Evolutionary conservation across 2,113 vertebrate species (phyloP).

Genomic region (Chinchilla lanigera): DNA sequence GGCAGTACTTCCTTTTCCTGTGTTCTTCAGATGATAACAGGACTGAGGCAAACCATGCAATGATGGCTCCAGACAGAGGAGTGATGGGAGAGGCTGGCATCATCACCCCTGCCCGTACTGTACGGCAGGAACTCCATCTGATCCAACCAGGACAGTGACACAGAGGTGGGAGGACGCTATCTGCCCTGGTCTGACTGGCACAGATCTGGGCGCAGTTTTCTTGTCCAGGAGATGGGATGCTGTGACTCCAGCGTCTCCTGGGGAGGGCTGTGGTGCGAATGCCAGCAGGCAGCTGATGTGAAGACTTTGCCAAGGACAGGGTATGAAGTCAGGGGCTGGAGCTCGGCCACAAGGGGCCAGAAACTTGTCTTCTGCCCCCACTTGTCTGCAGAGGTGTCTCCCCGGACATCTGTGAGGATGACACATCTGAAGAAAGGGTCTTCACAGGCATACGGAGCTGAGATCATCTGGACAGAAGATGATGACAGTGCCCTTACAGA

Average conservation of each 20-base stretch:
- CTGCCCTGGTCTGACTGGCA: background rate
- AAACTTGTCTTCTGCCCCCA: too few relatives aligned
- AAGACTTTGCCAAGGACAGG: accelerated
- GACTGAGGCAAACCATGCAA: background rate
- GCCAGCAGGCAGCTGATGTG: background rate
- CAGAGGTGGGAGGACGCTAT: background rate
- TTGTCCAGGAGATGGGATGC: background rate
- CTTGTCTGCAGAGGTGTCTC: background rate
- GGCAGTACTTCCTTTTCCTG: accelerated
- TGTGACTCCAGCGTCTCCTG: background rate
- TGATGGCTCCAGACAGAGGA: background rate
- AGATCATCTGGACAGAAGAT: background rate
- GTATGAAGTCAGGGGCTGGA: background rate
- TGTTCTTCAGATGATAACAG: background rate
- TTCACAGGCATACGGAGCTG: background rate
- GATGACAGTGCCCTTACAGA: background rate
- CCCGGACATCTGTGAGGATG: background rate
- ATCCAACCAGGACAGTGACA: accelerated
- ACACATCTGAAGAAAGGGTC: background rate
- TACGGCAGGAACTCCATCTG: accelerated
- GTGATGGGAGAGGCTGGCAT: too few relatives aligned
- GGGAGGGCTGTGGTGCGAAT: accelerated
- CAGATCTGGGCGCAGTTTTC: background rate
- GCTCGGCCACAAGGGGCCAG: too few relatives aligned
- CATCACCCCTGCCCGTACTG: accelerated